Base-by-base conservation (phyloP, 1,140 invertebrate genomes). In the Colletes latitarsis region DNA sequence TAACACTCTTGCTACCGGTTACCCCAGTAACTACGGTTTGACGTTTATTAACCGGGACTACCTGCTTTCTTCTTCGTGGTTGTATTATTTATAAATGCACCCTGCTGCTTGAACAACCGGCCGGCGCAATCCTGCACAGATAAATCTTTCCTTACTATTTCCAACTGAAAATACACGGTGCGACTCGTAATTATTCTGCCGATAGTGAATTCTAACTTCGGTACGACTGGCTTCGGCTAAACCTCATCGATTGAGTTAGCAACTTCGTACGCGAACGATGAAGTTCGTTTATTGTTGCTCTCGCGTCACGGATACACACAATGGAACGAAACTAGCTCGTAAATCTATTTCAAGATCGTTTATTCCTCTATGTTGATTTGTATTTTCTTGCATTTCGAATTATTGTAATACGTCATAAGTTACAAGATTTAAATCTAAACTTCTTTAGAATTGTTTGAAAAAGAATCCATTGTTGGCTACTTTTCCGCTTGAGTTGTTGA, bases 11-110 rank as follows among this genome's bases (percentile, higher is more conserved):
- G 49, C 68, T 53, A 63, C 76, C 58, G 76, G 76, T 78, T 73
- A 80, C 49, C n/a, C 53, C 9, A 57, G 62, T 58, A 17, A 15
- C 57, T 43, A 21, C 52, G 52, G 55, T 70, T 78, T 52, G 78
- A 66, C 49, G 55, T 72, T 58, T 53, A 72, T 72, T 72, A 72
- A 55, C 57, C 55, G 67, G 12, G 58, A 17, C 57, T 62, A 53
- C 57, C 39, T 55, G 49, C 58, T 55, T 63, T 78, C 57, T 77
- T 62, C 76, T 46, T 63, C 6, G 39, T 39, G 39, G 17, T 72
- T 72, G 6, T 39, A 55, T 77, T 70, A 70, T 63, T 78, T 73
- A 78, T 72, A 78, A 78, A 78, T 71, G 58, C n/a, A 64, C 46
- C n/a, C 30, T 4, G 58, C 46, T 46, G 49, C 8, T 55, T 8